Evolutionary conservation across 2,888 invertebrate genomes (phyloP), one percentile per base, ranked within the genome.

Genomic region (Drosophila eohydei): DNA sequence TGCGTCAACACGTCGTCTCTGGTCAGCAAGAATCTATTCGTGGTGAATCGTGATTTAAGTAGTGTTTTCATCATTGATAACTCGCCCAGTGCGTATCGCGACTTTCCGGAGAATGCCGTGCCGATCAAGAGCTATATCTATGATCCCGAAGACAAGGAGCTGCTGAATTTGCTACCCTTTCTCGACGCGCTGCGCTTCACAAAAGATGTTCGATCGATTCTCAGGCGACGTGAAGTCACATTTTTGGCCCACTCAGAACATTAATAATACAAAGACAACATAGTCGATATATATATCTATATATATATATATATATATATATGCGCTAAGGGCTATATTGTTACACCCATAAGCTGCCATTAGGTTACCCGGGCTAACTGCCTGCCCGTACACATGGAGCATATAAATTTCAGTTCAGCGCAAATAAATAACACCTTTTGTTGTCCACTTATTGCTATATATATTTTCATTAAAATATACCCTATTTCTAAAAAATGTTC

Each of bases 131-230:
- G 71, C n/a, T 86, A 54, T 30, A 51, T 80, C 34, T 88, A 78
- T 11, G 80, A 86, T 58, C 73, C 61, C 2, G 11, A 48, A 0
- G 85, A 86, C 38, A 28, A 41, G n/a, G 85, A 83, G 34, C 72
- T 86, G 2, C 36, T 85, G 0, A 85, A 78, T n/a, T 36, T 86
- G 16, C 54, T 86, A 2, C 85, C 85, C 2, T 86, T 86, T n/a
- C 63, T 86, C 1, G 85, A 86, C 36, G 85, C 88, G 6, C 64
- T 86, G 1, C 85, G 85, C 0, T 86, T 88, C 8, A 85, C 81
- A 1, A 74, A 55, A 11, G 85, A 86, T 16, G 85, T 86, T 1
- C 61, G 85, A 11, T 62, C 74, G 6, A 62, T 86, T 14, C 81
- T 86, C 2, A 16, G 77, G 1, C 71, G 80, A 2, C 80, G 84